phyloP scores from a whole-genome alignment of 64 coral and sea anemone species.

The Acropora yongei region DNA sequence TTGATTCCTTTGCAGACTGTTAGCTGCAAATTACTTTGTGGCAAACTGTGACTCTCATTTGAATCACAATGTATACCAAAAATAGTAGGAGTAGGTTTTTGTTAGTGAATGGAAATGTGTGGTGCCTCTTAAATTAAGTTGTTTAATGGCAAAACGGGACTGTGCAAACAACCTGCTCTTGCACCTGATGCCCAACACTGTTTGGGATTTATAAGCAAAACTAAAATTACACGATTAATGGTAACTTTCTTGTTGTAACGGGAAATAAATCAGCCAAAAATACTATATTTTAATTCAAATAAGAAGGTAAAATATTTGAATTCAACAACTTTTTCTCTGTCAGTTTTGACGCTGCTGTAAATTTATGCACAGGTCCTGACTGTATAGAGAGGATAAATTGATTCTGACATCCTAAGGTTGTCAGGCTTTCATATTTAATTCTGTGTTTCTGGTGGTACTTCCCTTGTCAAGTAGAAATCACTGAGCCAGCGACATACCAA shows the following conservation, averaged over 20 bases:
- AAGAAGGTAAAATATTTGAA: neutral
- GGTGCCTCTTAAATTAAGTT: neutral
- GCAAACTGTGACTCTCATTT: neutral
- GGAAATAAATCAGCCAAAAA: constrained; percentile 10
- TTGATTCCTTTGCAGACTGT: too few relatives aligned
- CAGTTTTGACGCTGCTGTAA: too few relatives aligned
- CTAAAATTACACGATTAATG: neutral
- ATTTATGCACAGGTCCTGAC: too few relatives aligned
- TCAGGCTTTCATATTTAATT: too few relatives aligned
- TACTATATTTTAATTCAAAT: neutral
- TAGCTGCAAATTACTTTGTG: neutral
- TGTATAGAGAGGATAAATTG: too few relatives aligned
- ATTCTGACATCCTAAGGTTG: too few relatives aligned
- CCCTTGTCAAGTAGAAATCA: too few relatives aligned
- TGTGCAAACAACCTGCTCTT: neutral
- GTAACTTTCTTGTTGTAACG: constrained; percentile 2
- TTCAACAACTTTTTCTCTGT: neutral
- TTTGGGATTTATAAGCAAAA: constrained; percentile 32
- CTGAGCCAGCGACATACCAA: too few relatives aligned
- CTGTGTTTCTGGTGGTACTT: too few relatives aligned
- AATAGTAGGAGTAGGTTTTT: neutral
- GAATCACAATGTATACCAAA: neutral
- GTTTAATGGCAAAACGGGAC: neutral
- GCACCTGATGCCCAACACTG: neutral
- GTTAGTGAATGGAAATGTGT: neutral